Percentiles rank a stretch among this genome's conserved stretches.
Evolutionary conservation across 64 coral and sea anemone species (phyloP).

Genomic region (Astreopora myriophthalma): DNA sequence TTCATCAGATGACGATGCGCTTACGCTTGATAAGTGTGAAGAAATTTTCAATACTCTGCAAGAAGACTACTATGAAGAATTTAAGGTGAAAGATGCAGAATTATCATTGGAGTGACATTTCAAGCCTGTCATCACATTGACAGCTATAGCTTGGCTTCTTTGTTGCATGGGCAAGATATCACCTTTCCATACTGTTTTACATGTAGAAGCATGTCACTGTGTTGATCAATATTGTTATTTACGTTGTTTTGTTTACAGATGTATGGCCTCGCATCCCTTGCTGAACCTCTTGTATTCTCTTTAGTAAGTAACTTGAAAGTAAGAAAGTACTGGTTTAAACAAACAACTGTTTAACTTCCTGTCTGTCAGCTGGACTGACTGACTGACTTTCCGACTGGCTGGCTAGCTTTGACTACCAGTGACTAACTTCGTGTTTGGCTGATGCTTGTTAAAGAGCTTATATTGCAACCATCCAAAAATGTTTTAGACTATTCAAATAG

Average conservation of each 20-base stretch:
- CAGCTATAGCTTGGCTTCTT: too few species aligned
- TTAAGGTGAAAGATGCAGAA: constrained; percentile 54
- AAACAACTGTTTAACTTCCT: background rate
- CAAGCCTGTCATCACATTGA: background rate
- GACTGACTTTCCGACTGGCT: background rate
- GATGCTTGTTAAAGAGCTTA: too few species aligned
- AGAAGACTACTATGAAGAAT: constrained; percentile 90
- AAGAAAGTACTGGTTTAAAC: too few species aligned
- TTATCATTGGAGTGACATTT: background rate
- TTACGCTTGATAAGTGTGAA: constrained; percentile 88
- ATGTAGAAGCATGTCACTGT: too few species aligned
- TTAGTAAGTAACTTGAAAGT: constrained; percentile 65
- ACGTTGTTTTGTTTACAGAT: constrained; percentile 76
- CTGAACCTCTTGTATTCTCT: constrained; percentile 93
- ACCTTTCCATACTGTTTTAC: too few species aligned
- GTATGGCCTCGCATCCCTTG: constrained; percentile 89
- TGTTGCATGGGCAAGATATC: too few species aligned
- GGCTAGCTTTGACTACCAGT: background rate
- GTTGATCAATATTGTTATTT: too few species aligned
- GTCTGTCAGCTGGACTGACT: background rate
- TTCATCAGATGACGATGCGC: constrained; percentile 39
- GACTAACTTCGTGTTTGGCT: too few species aligned
- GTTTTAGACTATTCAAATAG: too few species aligned
- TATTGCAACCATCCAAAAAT: too few species aligned
- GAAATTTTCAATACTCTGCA: constrained; percentile 91